These are phyloP conservation scores for Salticus scenicus DNA, from an alignment of 2,888 invertebrate species.

Conservation along the genomic window DNA sequence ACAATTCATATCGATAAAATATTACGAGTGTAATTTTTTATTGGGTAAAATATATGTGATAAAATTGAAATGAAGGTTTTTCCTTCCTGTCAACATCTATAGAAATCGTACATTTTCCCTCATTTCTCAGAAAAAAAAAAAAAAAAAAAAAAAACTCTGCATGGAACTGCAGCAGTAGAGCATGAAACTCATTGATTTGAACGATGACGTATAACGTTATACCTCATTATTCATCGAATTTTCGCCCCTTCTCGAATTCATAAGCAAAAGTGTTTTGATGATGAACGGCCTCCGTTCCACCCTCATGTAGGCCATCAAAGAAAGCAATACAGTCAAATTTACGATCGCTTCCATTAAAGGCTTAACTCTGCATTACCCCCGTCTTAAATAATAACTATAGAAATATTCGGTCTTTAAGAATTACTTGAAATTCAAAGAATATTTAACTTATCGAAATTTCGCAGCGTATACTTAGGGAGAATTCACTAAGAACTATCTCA, in stretches of 20 bases:
- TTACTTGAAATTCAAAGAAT: background rate
- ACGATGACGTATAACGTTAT: constrained; percentile 2
- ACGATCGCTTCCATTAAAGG: constrained; percentile 7
- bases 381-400: no score
- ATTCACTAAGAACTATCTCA: no score
- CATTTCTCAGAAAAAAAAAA: background rate
- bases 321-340: constrained; percentile 10
- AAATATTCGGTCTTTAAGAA: background rate
- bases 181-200: constrained; percentile 6
- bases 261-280: constrained; percentile 10
- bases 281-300: constrained; percentile 4
- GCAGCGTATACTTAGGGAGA: background rate
- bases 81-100: background rate
- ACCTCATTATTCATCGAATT: constrained; percentile 5
- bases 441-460: background rate
- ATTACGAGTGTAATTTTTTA: background rate
- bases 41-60: background rate
- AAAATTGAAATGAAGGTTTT: background rate
- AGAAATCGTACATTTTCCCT: background rate
- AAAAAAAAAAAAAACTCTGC: background rate
- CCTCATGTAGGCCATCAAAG: constrained; percentile 5
- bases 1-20: background rate
- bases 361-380: background rate
- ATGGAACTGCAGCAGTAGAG: background rate
- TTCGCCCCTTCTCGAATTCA: constrained; percentile 4